Percentiles rank a stretch among this genome's conserved stretches.
Evolutionary conservation across 2,888 invertebrate species (phyloP).

Genomic region (Cactoblastis cactorum): DNA sequence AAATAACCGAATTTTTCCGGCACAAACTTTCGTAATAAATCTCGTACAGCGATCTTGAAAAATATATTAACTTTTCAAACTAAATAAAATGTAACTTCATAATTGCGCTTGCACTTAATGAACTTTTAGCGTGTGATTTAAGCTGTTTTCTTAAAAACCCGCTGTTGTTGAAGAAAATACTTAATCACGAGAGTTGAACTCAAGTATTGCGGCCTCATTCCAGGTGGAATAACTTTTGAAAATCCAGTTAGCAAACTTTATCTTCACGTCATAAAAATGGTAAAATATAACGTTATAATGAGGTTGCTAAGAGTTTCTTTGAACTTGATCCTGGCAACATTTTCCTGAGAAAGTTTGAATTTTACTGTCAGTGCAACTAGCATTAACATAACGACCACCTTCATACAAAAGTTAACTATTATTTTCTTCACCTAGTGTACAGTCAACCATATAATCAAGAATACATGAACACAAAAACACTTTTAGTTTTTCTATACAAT

Average conservation of each 20-base stretch:
- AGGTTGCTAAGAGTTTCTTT: neutral
- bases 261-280: conserved; percentile 11
- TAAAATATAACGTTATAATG: conserved; percentile 7
- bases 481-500: too few species aligned
- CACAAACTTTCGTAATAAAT: too few species aligned
- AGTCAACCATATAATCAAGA: too few species aligned
- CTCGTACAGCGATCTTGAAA: neutral
- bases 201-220: conserved; percentile 1
- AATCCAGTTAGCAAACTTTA: conserved; percentile 4
- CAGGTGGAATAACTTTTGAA: conserved; percentile 6
- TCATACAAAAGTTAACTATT: too few species aligned
- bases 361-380: neutral
- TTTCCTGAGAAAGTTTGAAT: neutral
- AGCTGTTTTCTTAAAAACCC: neutral
- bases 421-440: too few species aligned
- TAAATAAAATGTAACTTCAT: neutral
- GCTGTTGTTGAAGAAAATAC: neutral
- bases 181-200: neutral
- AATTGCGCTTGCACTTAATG: neutral
- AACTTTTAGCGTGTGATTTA: neutral
- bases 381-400: neutral
- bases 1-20: too few species aligned
- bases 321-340: neutral
- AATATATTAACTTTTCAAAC: neutral
- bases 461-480: too few species aligned